phyloP scores from a whole-genome alignment of 2,113 vertebrate species.

The Syngnathus floridae region DNA sequence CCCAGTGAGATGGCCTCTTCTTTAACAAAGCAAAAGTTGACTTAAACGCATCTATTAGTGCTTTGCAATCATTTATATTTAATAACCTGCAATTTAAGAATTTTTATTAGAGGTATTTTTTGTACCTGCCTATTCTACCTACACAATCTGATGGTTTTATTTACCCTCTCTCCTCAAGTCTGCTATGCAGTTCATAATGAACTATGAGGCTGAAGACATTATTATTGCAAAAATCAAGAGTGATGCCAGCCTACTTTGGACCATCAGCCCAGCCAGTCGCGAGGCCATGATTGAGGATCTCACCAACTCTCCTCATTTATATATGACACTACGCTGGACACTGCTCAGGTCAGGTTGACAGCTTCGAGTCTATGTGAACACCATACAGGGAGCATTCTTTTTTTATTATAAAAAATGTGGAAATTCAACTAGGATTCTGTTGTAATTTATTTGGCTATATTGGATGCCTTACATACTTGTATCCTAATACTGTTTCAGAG shows the following conservation, averaged over 20 bases:
- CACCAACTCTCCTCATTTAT: conserved; percentile 58
- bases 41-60: background rate
- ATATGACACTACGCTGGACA: conserved; percentile 54
- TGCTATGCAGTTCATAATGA: conserved; percentile 63
- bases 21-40: background rate
- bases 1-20: conserved; percentile 41
- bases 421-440: too few species aligned
- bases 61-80: background rate
- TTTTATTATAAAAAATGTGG: too few species aligned
- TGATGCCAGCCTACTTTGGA: conserved; percentile 68
- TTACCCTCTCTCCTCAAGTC: conserved; percentile 29
- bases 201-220: conserved; percentile 57
- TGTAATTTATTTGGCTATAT: too few species aligned
- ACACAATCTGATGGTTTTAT: background rate
- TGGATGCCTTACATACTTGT: background rate
- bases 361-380: background rate
- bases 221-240: conserved; percentile 67
- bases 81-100: too few species aligned
- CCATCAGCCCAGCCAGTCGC: conserved; percentile 60
- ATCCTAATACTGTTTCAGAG: conserved; percentile 45
- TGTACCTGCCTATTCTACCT: too few species aligned
- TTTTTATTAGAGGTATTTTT: background rate
- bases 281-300: conserved; percentile 61
- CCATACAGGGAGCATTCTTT: too few species aligned
- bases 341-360: conserved; percentile 56